These are phyloP conservation scores for Pipra filicauda DNA, from an alignment of 2,113 vertebrate genomes.

Conservation along the genomic window DNA sequence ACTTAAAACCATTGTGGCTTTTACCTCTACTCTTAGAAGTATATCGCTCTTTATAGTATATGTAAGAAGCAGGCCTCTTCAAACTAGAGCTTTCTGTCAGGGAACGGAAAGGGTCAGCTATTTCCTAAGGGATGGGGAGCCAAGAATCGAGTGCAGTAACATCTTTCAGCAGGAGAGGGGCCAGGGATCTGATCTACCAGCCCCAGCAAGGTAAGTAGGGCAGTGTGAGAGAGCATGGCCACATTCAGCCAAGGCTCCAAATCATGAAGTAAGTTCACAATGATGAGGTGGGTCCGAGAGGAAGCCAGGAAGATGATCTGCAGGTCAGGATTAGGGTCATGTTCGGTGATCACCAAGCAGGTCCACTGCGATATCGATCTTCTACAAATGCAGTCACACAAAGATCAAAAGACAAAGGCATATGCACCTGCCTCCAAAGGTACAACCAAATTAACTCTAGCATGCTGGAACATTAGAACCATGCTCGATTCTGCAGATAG, in stretches of 20 bases:
- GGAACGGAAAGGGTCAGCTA: neutral
- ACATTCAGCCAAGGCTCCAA: neutral
- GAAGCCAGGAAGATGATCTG: neutral
- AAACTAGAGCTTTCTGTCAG: neutral
- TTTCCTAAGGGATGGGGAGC: neutral
- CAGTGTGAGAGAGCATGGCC: neutral
- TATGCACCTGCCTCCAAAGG: too few species aligned
- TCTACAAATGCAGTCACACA: too few species aligned
- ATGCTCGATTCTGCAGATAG: too few species aligned
- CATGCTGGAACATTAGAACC: too few species aligned
- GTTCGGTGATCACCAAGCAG: neutral
- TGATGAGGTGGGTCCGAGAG: neutral
- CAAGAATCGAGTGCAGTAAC: neutral
- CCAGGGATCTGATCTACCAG: neutral
- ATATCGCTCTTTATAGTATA: rapidly evolving
- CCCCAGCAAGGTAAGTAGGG: neutral
- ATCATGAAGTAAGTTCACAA: neutral
- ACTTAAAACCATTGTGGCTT: neutral
- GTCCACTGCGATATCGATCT: neutral
- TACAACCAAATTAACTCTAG: too few species aligned
- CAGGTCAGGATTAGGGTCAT: neutral
- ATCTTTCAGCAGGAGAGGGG: neutral
- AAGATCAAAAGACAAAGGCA: too few species aligned
- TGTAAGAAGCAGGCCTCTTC: neutral
- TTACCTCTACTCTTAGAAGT: neutral